Conservation (phyloP, 2,888 invertebrate species). For the Drosophila recens region DNA sequence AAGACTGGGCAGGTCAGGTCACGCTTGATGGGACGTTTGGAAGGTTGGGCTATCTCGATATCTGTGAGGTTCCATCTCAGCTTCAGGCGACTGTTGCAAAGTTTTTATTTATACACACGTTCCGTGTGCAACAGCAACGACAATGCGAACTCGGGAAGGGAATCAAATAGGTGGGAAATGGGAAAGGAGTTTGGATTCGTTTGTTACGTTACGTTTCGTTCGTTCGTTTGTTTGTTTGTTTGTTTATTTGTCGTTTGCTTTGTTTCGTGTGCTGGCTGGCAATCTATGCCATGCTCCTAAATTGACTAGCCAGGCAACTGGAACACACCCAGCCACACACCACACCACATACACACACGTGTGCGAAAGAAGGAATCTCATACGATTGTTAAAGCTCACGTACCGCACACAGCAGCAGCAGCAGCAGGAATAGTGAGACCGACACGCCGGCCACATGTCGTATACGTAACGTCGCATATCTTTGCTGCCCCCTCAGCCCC, state of each 20-base stretch:
- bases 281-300: constrained; percentile 77
- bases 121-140: constrained; percentile 56
- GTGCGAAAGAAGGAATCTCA: constrained; percentile 59
- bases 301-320: constrained; percentile 72
- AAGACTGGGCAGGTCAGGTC: constrained; percentile 16
- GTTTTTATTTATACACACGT: constrained; percentile 80
- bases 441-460: constrained; percentile 67
- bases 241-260: constrained; percentile 80
- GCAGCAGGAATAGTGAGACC: constrained; percentile 42
- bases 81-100: constrained; percentile 65
- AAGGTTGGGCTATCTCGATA: constrained; percentile 44
- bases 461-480: constrained; percentile 78
- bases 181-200: constrained; percentile 41
- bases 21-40: constrained; percentile 20
- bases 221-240: constrained; percentile 65
- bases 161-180: background rate
- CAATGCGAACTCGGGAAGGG: constrained; percentile 14
- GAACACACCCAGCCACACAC: constrained; percentile 38
- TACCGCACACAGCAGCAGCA: constrained; percentile 59
- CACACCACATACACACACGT: constrained; percentile 11
- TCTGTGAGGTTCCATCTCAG: constrained; percentile 20
- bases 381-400: constrained; percentile 76
- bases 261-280: constrained; percentile 78
- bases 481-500: constrained; percentile 34
- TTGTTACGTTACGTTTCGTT: constrained; percentile 59